Evolutionary conservation across 2,888 invertebrate species (phyloP).

Genomic region (Drosophila anomalata): DNA sequence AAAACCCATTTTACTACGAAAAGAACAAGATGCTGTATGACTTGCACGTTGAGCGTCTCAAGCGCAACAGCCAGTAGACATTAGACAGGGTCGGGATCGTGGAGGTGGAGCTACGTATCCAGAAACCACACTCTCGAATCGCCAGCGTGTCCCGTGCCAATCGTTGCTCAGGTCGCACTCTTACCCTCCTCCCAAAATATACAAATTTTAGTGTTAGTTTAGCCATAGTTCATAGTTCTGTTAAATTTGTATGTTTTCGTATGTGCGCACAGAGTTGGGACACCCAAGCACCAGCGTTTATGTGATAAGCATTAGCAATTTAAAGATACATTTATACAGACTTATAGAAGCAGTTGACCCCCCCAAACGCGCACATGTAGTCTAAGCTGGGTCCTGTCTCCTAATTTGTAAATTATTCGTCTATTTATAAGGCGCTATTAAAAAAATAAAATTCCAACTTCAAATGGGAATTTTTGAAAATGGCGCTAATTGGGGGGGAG

Average conservation of each 20-base stretch:
- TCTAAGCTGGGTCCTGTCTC: not conserved
- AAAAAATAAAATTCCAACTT: constrained; percentile 1
- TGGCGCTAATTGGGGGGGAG: not conserved
- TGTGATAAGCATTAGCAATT: constrained; percentile 31
- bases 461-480: constrained; percentile 7
- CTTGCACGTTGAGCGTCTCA: constrained; percentile 91
- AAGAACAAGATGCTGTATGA: constrained; percentile 94
- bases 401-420: constrained; percentile 11
- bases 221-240: not conserved
- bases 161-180: constrained; percentile 11
- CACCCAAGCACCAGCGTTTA: constrained; percentile 11
- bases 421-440: constrained; percentile 7
- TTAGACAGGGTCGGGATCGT: not conserved
- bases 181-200: not conserved
- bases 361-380: constrained; percentile 17
- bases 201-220: constrained; percentile 11
- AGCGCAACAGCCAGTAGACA: constrained; percentile 85
- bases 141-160: constrained; percentile 26
- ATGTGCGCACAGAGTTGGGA: constrained; percentile 4
- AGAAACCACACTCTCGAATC: constrained; percentile 4
- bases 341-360: constrained; percentile 1
- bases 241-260: not conserved
- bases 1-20: constrained; percentile 94
- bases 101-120: not conserved
- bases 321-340: constrained; percentile 15